These are phyloP conservation scores for Asbolus verrucosus DNA, from an alignment of 1,140 invertebrate species.

Conservation along the genomic window DNA sequence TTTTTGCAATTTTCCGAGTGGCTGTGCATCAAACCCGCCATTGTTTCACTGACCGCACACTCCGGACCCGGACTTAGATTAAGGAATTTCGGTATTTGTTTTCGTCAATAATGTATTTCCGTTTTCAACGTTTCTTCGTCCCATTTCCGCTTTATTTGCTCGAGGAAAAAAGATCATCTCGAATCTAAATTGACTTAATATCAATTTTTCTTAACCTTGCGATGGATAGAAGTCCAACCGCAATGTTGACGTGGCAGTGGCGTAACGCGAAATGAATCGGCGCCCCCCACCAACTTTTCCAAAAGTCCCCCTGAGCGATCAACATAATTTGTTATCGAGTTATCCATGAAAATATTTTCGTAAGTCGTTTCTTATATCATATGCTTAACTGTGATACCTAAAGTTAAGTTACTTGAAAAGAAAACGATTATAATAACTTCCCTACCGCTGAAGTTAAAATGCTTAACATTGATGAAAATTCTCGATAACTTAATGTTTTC, in stretches of 20 bases:
- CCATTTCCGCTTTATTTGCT: conserved; percentile 1
- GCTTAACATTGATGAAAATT: no score
- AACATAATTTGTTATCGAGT: no score
- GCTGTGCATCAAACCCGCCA: conserved; percentile 59
- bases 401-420: no score
- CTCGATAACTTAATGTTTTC: no score
- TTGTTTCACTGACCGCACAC: conserved; percentile 56
- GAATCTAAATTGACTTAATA: conserved; percentile 1
- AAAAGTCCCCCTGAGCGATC: no score
- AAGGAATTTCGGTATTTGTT: conserved; percentile 49
- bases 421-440: no score
- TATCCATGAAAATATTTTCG: no score
- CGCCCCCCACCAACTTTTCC: no score
- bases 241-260: background rate
- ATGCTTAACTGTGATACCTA: no score
- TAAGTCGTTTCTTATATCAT: no score
- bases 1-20: conserved; percentile 63
- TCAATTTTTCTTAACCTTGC: background rate
- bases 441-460: no score
- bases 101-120: conserved; percentile 49
- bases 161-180: background rate
- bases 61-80: conserved; percentile 41
- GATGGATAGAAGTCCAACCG: background rate
- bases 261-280: no score
- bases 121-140: conserved; percentile 8